Evolutionary conservation across 2,797 vertebrate genomes (phyloP), one percentile per base, ranked within the genome.

Genomic region (Cyprinella venusta): DNA sequence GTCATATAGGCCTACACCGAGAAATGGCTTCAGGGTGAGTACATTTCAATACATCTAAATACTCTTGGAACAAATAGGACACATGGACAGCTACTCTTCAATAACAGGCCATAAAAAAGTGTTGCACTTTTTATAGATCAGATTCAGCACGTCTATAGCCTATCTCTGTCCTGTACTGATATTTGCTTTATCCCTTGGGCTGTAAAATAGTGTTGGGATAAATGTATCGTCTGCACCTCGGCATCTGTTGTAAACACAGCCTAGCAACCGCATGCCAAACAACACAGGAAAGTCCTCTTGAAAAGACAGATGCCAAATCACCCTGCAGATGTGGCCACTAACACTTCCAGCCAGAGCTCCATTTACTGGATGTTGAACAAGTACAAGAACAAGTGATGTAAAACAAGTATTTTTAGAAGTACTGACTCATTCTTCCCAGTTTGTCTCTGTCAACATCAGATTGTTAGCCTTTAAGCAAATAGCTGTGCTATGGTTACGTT

Each of bases 381-480:
- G 26, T 30, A 2, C 26, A 30, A 30, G 26, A 30, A n/a, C n/a
- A n/a, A 30, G 26, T 30, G 26, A 30, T 30, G 26, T 84, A 89
- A 50, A 56, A 59, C 65, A 84, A 45, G 85, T 91, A 91, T 91
- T 91, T 93, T 92, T 92, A 92, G 90, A 89, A 76, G 1, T 48
- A 76, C 80, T 84, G 80, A 61, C 72, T 87, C 85, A 74, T 78
- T 86, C 81, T 63, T 40, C 24, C 83, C 65, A 54, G 65, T 80
- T 79, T 82, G 67, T 71, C 24, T 54, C 75, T 68, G 48, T 76
- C 76, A 36, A 2, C 65, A 74, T 72, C 65, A 65, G 76, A 86
- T 88, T 83, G 88, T 89, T 82, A 72, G 83, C 83, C 59, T 48
- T 79, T 12, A 21, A 70, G 79, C 88, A 86, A 91, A 88, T 86